Evolutionary conservation across 2,888 invertebrate genomes (phyloP), one percentile per base, ranked within the genome.

Genomic region (Leptopilina myrica): DNA sequence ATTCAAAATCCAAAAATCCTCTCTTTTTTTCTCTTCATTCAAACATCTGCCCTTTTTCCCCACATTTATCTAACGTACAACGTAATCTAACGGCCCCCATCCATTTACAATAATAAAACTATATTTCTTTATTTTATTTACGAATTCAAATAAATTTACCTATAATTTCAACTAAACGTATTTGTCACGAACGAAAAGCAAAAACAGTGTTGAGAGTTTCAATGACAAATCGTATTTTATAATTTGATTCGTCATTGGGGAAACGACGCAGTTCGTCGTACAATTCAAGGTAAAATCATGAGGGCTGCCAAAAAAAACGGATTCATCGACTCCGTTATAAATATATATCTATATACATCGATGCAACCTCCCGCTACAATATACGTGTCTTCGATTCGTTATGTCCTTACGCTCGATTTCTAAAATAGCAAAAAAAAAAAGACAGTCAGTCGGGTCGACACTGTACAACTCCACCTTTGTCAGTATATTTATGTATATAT

Each of bases 391-490:
- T 83, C 76, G 79, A 82, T 78, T 83, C 81, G 82, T 82, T 43
- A 81, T 86, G 90, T 88, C 90, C 90, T 91, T 89, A 89, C 78
- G 85, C 86, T 85, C 86, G 91, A 90, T 91, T 91, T 91, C 91
- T 90, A 90, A 90, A 88, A 84, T 81, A 76, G 83, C 85, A 87
- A 89, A 87, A 88, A 89, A 86, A 83, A 78, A 6, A 33, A 33
- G 5, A 67, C 3, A 43, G 43, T 0, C 43, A 33, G 66, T 81
- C 80, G 43, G 43, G 43, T 43, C 43, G 43, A 43, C 43, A 43
- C 6, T 8, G 43, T 43, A 8, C 43, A 43, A 43, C 43, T 8
- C 0, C 8, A 43, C 43, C 43, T 43, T 33, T 33, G 33, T 33
- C 33, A 43, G 43, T 8, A 43, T 43, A 43, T 43, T 8, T 43